Percentiles rank a stretch among this genome's conserved stretches.
Conservation (phyloP, 2,113 vertebrate genomes). For the Paralichthys olivaceus region DNA sequence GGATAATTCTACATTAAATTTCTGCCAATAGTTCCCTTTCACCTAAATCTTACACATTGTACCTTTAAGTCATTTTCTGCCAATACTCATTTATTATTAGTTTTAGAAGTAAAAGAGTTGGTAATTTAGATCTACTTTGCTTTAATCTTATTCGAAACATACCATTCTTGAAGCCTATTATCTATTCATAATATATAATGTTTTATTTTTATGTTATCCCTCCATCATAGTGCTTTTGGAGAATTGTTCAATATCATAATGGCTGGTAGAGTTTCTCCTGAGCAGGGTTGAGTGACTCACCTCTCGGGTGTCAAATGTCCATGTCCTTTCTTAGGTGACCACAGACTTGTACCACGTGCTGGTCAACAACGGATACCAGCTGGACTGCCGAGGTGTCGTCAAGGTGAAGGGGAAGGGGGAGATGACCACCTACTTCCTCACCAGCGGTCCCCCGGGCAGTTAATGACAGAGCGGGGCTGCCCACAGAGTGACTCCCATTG, state of each 20-base stretch:
- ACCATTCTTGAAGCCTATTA: background rate
- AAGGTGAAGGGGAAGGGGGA: slow-evolving; percentile 99
- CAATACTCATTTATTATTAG: background rate
- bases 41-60: too few species aligned
- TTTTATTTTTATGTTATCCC: background rate
- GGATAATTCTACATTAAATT: too few species aligned
- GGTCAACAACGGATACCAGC: slow-evolving; percentile 91
- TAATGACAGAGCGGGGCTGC: slow-evolving; percentile 76
- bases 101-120: background rate
- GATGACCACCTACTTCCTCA: slow-evolving; percentile 98
- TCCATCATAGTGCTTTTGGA: background rate
- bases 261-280: slow-evolving; percentile 12
- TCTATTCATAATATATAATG: background rate
- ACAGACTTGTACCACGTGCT: slow-evolving; percentile 94
- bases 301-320: slow-evolving; percentile 54
- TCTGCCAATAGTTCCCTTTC: too few species aligned
- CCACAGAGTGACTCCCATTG: slow-evolving; percentile 62
- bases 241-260: background rate
- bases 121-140: background rate
- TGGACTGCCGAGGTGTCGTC: slow-evolving; percentile 92
- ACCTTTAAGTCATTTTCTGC: background rate
- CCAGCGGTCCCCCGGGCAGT: slow-evolving; percentile 88
- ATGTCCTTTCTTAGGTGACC: slow-evolving; percentile 87
- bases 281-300: slow-evolving; percentile 31
- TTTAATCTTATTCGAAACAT: background rate